Percentiles rank a stretch among this genome's conserved stretches.
phyloP scores from a whole-genome alignment of 2,113 vertebrate species.

The Helogale parvula region DNA sequence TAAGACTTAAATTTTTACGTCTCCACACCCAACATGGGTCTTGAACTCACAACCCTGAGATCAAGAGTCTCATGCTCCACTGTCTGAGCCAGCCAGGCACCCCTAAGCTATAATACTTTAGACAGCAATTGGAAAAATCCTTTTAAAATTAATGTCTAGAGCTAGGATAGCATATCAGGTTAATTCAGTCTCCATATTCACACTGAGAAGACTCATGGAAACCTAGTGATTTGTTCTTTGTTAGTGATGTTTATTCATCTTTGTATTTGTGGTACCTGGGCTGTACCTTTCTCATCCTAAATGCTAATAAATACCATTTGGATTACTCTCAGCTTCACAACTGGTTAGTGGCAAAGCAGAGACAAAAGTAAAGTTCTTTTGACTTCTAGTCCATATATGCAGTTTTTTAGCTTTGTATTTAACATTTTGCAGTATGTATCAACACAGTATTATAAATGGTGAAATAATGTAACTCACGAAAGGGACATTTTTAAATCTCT shows the following conservation, averaged over 20 bases:
- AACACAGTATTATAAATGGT: background rate
- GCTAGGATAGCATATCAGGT: background rate
- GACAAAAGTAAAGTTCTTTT: background rate
- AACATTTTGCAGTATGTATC: background rate
- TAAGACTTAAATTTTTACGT: background rate
- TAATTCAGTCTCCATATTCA: background rate
- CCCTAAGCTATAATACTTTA: background rate
- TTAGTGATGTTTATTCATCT: background rate
- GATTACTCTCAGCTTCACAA: background rate
- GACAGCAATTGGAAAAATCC: background rate
- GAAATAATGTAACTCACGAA: background rate
- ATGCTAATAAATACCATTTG: background rate
- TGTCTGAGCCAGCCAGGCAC: background rate
- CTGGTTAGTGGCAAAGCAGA: constrained; percentile 21
- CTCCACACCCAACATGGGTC: background rate
- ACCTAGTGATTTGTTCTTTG: background rate
- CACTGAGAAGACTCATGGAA: background rate
- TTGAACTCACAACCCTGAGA: background rate
- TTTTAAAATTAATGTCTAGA: background rate
- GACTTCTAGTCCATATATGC: background rate
- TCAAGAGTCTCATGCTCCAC: background rate
- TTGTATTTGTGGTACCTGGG: background rate
- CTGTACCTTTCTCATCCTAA: background rate
- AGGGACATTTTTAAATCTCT: background rate
- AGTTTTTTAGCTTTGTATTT: constrained; percentile 11